Evolutionary conservation across 2,797 vertebrate genomes (phyloP).

Genomic region (Crotalus adamanteus): DNA sequence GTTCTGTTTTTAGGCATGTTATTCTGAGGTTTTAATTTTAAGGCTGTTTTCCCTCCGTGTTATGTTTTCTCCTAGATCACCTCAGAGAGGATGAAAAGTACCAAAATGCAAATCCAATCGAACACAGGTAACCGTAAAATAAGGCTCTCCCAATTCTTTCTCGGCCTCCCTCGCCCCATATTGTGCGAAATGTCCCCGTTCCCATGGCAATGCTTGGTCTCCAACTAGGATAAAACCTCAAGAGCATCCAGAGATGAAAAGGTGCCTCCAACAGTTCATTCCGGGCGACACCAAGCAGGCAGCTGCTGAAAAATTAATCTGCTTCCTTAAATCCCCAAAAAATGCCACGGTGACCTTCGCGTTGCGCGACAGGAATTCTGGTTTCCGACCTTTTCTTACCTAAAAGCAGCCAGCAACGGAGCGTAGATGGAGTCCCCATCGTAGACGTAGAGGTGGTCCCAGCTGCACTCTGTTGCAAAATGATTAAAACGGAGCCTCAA

Average conservation of each 20-base stretch:
- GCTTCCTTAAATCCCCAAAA: neutral
- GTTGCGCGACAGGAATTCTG: neutral
- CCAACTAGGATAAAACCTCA: neutral
- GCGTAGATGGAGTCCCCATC: conserved; percentile 95
- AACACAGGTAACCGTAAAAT: neutral
- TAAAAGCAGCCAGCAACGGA: conserved; percentile 92
- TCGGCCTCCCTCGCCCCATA: neutral
- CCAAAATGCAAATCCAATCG: neutral
- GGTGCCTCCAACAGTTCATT: neutral
- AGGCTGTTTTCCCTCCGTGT: neutral
- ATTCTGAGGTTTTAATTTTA: neutral
- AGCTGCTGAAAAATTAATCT: neutral
- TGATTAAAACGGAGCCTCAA: conserved; percentile 91
- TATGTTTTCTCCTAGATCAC: neutral
- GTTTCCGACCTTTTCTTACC: conserved; percentile 70
- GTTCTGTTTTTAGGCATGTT: neutral
- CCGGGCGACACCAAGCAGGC: neutral
- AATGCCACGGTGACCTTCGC: neutral
- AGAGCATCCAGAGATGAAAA: neutral
- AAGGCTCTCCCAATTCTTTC: neutral
- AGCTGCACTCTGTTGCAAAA: conserved; percentile 96
- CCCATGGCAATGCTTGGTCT: neutral
- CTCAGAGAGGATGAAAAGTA: neutral
- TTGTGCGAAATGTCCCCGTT: neutral
- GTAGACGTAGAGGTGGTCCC: conserved; percentile 96